These are phyloP conservation scores for Pongo abelii DNA, from an alignment of 2,113 vertebrate genomes.

Conservation along the genomic window DNA sequence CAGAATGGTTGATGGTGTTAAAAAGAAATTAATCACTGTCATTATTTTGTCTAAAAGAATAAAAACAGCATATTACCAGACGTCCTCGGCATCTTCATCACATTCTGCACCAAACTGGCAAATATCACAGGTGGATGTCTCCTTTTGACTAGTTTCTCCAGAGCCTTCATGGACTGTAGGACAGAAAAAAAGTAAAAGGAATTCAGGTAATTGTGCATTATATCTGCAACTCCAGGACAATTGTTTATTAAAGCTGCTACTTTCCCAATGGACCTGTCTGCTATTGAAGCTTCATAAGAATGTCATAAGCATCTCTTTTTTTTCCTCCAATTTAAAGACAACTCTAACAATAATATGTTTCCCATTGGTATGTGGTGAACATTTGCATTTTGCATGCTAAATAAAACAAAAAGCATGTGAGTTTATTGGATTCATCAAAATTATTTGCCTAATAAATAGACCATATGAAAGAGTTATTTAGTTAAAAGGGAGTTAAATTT, in stretches of 20 bases:
- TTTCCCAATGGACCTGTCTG: background rate
- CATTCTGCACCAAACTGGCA: slow-evolving; percentile 99
- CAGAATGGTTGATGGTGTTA: background rate
- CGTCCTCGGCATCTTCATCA: slow-evolving; percentile 98
- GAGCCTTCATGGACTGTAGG: slow-evolving; percentile 95
- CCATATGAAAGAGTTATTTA: background rate
- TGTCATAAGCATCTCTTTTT: background rate
- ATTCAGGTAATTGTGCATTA: slow-evolving; percentile 48
- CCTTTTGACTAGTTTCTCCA: slow-evolving; percentile 96
- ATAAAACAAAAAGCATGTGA: background rate
- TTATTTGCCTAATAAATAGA: background rate
- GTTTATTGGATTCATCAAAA: slow-evolving; percentile 3
- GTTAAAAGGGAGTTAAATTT: slow-evolving; percentile 16
- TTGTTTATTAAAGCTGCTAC: background rate
- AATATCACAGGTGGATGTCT: slow-evolving; percentile 98
- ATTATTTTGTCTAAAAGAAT: background rate
- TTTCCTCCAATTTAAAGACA: background rate
- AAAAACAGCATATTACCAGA: slow-evolving; percentile 87
- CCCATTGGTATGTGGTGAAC: background rate
- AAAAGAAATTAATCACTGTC: background rate
- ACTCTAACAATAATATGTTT: background rate
- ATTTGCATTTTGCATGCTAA: background rate
- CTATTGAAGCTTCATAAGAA: background rate
- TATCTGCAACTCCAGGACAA: background rate
- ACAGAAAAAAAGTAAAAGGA: slow-evolving; percentile 72